These are phyloP conservation scores for Drosophila trapezifrons DNA, from an alignment of 1,140 invertebrate genomes.

Conservation along the genomic window DNA sequence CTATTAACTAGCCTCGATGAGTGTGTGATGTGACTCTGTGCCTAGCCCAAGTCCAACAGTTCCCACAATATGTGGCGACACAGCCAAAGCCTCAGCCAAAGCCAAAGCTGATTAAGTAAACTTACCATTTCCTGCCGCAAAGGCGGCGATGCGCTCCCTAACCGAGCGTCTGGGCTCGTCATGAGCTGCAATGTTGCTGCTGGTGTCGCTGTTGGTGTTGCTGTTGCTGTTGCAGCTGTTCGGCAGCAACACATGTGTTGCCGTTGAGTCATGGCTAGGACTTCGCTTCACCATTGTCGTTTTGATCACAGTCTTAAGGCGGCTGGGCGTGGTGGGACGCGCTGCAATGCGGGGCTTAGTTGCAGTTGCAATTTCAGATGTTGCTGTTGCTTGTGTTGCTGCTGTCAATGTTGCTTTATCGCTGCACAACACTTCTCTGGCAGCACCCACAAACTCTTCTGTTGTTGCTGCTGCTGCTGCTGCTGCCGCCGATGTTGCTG, in stretches of 20 bases:
- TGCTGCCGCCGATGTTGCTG: constrained; percentile 58
- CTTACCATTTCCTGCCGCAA: constrained; percentile 83
- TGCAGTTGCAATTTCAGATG: constrained; percentile 35
- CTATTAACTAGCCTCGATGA: constrained; percentile 71
- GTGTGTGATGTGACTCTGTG: constrained; percentile 54
- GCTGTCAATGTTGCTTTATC: constrained; percentile 78
- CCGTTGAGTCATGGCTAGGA: constrained; percentile 82
- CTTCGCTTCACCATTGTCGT: constrained; percentile 83
- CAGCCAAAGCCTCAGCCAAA: constrained; percentile 43
- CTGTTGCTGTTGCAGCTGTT: constrained; percentile 59
- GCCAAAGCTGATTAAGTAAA: constrained; percentile 78
- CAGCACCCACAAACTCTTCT: constrained; percentile 74
- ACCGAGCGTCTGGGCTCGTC: constrained; percentile 78
- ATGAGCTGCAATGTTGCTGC: constrained; percentile 35
- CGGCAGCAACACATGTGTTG: constrained; percentile 64
- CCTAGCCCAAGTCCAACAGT: constrained; percentile 36
- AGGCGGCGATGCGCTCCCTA: constrained; percentile 82
- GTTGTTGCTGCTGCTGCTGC: constrained; percentile 35
- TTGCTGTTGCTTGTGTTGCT: constrained; percentile 36
- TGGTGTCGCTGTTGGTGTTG: constrained; percentile 42
- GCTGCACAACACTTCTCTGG: constrained; percentile 77
- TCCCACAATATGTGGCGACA: constrained; percentile 63
- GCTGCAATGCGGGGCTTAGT: constrained; percentile 74
- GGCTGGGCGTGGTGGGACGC: constrained; percentile 80
- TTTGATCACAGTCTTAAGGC: constrained; percentile 84